Evolutionary conservation across 2,888 invertebrate genomes (phyloP).

Genomic region (Leptopilina myrica): DNA sequence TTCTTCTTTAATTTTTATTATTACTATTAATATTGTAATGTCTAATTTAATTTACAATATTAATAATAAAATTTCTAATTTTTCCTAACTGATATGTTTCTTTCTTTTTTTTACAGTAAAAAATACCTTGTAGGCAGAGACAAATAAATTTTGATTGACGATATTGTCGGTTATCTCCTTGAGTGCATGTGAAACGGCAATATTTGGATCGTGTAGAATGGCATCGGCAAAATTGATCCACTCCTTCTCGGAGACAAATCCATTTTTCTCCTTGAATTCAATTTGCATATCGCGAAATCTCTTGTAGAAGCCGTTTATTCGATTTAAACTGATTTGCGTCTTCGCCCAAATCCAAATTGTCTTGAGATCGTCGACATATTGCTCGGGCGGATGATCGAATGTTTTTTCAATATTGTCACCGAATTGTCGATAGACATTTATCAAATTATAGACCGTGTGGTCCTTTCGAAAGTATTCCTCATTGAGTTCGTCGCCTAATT

Average conservation of each 20-base stretch:
- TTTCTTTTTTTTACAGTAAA: neutral
- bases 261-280: constrained; percentile 70
- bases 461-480: constrained; percentile 75
- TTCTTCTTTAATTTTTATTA: too few species aligned
- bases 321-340: constrained; percentile 80
- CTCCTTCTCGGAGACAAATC: constrained; percentile 76
- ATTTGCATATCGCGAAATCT: constrained; percentile 82
- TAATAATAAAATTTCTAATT: neutral
- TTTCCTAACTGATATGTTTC: neutral
- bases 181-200: constrained; percentile 80
- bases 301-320: constrained; percentile 83
- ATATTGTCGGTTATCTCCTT: constrained; percentile 81
- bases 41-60: too few species aligned
- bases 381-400: constrained; percentile 58
- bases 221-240: constrained; percentile 83
- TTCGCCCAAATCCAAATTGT: constrained; percentile 82
- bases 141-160: constrained; percentile 82
- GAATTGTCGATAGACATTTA: constrained; percentile 80
- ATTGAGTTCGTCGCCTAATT: constrained; percentile 79
- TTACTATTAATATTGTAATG: too few species aligned
- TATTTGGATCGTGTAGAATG: constrained; percentile 81
- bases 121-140: constrained; percentile 82
- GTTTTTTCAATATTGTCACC: constrained; percentile 78
- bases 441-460: constrained; percentile 78
- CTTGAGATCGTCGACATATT: constrained; percentile 63